Evolutionary conservation across 1,140 invertebrate species (phyloP), one percentile per base, ranked within the genome.

Genomic region (Spodoptera litura): DNA sequence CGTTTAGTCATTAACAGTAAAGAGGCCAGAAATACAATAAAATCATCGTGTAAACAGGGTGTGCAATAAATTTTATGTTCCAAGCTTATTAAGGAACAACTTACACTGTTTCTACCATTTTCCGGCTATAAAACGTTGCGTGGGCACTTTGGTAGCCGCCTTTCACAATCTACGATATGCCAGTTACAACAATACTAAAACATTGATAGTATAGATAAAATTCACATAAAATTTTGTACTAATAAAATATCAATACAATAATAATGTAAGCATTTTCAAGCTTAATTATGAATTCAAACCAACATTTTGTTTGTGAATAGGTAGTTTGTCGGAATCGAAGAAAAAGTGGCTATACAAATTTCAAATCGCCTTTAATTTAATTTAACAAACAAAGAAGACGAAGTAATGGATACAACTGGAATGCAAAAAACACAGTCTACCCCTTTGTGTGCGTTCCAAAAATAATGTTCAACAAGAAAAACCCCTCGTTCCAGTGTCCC

Each of bases 1-100:
- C 27, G 3, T 61, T 35, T 4, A 2, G 38, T 12, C 35, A 44
- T 15, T 35, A 44, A 44, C 38, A 15, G 31, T 64, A 64, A 64
- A 64, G 38, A 49, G 61, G 61, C 9, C n/a, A 64, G 61, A 44
- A 64, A 44, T 38, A 64, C n/a, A 44, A 64, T 64, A 64, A 64
- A 64, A 49, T 64, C 61, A 64, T 31, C 31, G 35, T 64, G 61
- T 64, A 64, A 44, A 64, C 38, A 78, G 44, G 55, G 35, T 9
- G 38, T 9, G 58, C 49, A 59, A 55, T 78, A 78, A 71, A 71
- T 71, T 78, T 68, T 66, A 77, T 70, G 38, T 62, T 44, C 61
- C 35, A 56, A 58, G 70, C n/a, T 78, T 78, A 71, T 71, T 59
- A 71, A 71, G 66, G 55, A 71, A 51, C 53, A n/a, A 66, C 62